These are phyloP conservation scores for Ceratina japonica DNA, from an alignment of 1,140 invertebrate species.

Conservation along the genomic window DNA sequence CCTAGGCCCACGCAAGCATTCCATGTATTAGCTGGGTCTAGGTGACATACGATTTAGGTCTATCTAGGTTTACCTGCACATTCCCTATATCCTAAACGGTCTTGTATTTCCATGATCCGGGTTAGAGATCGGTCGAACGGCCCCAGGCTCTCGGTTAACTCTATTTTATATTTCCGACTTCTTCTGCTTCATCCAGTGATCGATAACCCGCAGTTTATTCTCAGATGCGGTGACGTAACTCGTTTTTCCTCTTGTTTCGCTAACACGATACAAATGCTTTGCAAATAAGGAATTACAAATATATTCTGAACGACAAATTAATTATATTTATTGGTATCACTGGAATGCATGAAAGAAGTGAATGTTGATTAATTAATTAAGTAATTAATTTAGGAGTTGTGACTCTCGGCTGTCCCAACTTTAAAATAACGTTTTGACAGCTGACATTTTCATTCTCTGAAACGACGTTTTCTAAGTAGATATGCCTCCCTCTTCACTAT, in stretches of 20 bases:
- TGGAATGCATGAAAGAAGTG: too few relatives aligned
- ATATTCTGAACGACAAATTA: too few relatives aligned
- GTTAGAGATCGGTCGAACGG: neutral
- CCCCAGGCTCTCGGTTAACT: slow-evolving; percentile 14
- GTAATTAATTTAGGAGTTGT: too few relatives aligned
- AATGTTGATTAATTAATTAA: too few relatives aligned
- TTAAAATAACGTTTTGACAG: too few relatives aligned
- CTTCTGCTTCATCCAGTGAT: neutral
- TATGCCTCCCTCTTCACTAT: neutral
- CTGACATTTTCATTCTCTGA: too few relatives aligned
- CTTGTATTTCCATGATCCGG: slow-evolving; percentile 19
- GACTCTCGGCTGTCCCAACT: too few relatives aligned
- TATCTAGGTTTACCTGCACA: slow-evolving; percentile 33
- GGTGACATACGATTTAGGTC: slow-evolving; percentile 28
- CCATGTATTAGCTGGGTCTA: slow-evolving; percentile 3
- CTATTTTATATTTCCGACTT: slow-evolving; percentile 10
- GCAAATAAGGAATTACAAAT: too few relatives aligned
- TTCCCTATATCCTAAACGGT: slow-evolving; percentile 13
- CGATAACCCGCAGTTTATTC: neutral
- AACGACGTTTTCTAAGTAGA: neutral
- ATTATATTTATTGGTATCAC: too few relatives aligned
- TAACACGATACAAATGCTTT: too few relatives aligned
- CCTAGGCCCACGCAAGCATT: slow-evolving; percentile 11
- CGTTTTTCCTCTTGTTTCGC: too few relatives aligned
- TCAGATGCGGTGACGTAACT: too few relatives aligned